Conservation (phyloP, 2,888 invertebrate species). For the Siphonodentalium dalli region DNA sequence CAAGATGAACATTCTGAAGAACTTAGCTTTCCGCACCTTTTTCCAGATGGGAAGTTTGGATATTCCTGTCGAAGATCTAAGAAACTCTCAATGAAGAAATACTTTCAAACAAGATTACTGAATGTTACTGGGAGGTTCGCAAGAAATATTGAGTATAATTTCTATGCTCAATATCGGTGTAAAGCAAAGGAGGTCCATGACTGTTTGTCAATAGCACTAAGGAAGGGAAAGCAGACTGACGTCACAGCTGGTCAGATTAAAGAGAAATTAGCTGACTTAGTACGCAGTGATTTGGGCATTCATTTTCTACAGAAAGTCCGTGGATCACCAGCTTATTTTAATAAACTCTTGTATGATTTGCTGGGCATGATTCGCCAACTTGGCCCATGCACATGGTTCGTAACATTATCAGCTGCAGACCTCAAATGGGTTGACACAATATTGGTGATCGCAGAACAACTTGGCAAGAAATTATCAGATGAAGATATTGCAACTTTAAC, state of each 20-base stretch:
- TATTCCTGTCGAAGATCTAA: slow-evolving; percentile 2
- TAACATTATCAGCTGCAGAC: slow-evolving; percentile 40
- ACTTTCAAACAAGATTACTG: slow-evolving; percentile 20
- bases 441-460: slow-evolving; percentile 27
- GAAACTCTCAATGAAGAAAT: slow-evolving; percentile 19
- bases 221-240: no score
- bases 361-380: slow-evolving; percentile 42
- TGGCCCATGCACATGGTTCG: slow-evolving; percentile 37
- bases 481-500: slow-evolving; percentile 19
- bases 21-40: slow-evolving; percentile 21
- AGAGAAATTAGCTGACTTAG: slow-evolving; percentile 13
- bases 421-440: slow-evolving; percentile 39
- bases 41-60: slow-evolving; percentile 22
- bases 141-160: slow-evolving; percentile 29
- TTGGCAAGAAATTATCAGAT: slow-evolving; percentile 14
- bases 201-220: no score
- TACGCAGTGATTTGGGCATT: slow-evolving; percentile 23
- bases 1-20: slow-evolving; percentile 19
- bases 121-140: slow-evolving; percentile 28
- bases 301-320: slow-evolving; percentile 31
- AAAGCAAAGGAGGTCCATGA: slow-evolving; percentile 32
- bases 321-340: slow-evolving; percentile 34
- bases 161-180: slow-evolving; percentile 26
- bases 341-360: slow-evolving; percentile 29
- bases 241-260: no score